phyloP scores from a whole-genome alignment of 2,113 vertebrate species.

The Erinaceus europaeus region DNA sequence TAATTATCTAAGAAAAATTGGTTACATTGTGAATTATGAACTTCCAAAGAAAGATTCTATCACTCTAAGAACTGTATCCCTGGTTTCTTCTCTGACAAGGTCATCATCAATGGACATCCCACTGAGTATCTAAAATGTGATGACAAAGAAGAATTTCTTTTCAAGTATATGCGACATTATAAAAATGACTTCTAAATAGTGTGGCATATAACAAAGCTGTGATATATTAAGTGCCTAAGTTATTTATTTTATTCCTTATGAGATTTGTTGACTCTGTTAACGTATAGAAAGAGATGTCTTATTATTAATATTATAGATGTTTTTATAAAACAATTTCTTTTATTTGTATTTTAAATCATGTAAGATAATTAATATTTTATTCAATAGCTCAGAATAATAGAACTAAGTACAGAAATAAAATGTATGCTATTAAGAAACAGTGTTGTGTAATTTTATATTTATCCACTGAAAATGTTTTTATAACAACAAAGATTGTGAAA shows the following conservation, averaged over 20 bases:
- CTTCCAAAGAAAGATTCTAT: conserved; percentile 63
- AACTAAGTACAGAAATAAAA: no score
- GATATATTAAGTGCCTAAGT: conserved; percentile 16
- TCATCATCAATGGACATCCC: conserved; percentile 70
- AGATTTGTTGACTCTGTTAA: conserved; percentile 36
- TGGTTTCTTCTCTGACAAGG: conserved; percentile 55
- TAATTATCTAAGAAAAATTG: conserved; percentile 63
- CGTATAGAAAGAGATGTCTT: neutral
- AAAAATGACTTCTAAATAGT: conserved; percentile 72
- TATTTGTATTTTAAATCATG: neutral
- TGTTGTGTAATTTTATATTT: no score
- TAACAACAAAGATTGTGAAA: neutral
- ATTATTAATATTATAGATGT: neutral
- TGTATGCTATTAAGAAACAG: no score
- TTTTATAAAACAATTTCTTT: neutral
- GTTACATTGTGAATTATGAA: conserved; percentile 59
- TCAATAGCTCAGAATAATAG: no score
- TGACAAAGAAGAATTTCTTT: conserved; percentile 66
- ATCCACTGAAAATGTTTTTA: no score
- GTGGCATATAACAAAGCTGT: conserved; percentile 37
- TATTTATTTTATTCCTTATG: conserved; percentile 41
- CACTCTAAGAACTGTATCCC: conserved; percentile 66
- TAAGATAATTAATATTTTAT: neutral
- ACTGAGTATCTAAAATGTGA: conserved; percentile 62
- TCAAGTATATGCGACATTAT: conserved; percentile 56